These are phyloP conservation scores for Squalus acanthias DNA, from an alignment of 2,797 vertebrate genomes.

Conservation along the genomic window DNA sequence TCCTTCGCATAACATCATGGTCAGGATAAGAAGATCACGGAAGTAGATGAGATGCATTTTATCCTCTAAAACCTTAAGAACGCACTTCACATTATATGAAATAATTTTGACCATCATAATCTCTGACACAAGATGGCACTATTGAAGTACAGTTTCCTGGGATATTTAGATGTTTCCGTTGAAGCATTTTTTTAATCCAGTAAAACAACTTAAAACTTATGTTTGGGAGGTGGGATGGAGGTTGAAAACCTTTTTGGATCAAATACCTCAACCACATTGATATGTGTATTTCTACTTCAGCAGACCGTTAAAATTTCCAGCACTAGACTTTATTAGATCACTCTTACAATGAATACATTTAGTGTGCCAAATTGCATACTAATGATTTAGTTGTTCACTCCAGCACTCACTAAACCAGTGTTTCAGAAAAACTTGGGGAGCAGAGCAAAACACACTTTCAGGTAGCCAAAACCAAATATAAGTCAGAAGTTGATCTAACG, in stretches of 20 bases:
- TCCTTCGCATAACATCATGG: neutral
- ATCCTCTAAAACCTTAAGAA: neutral
- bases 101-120: neutral
- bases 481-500: neutral
- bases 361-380: neutral
- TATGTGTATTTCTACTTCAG: neutral
- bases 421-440: neutral
- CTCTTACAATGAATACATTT: neutral
- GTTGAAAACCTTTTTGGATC: neutral
- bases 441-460: neutral
- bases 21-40: neutral
- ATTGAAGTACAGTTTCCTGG: constrained; percentile 1
- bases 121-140: constrained; percentile 31
- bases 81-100: neutral
- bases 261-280: neutral
- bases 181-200: neutral
- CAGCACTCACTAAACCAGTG: neutral
- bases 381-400: neutral
- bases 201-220: neutral
- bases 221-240: neutral
- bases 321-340: neutral
- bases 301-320: neutral
- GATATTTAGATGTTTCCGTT: neutral
- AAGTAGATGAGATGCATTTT: neutral
- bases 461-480: neutral